Base-by-base conservation (phyloP, 1,140 invertebrate species). In the Spodoptera litura region DNA sequence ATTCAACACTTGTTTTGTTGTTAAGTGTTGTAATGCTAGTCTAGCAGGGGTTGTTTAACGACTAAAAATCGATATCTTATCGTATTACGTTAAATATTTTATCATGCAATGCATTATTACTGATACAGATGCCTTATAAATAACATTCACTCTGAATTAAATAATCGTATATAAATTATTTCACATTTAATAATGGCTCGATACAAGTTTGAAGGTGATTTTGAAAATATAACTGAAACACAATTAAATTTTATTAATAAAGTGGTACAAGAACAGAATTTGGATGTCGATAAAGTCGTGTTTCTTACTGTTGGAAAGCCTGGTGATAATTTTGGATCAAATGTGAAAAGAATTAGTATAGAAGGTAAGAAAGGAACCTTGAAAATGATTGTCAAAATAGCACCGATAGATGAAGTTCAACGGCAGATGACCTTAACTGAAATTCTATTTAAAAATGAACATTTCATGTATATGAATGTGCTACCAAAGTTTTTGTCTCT, bases 401-500 rank as follows among this genome's bases (percentile, higher is more conserved):
- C 71, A 61, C 56, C 68, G 0, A 12, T 2, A 52, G 12, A 12
- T 12, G 64, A 68, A 53, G 4, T 13, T 4, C 6, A 12, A 15
- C 64, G 51, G 20, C 20, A 20, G 2, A 13, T 13, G 56, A 6
- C 27, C 2, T 56, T 15, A 3, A 25, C 59, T 52, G 20, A 25
- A n/a, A 11, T 55, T 0, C n/a, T 79, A 3, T 78, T 78, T 38
- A 53, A 55, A 8, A 78, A 78, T 31, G 77, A 79, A 53, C 71
- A 79, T 6, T 25, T 53, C 4, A 74, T 79, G 71, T 79, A 95
- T 61, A 85, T 87, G n/a, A 49, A 83, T 58, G 66, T 90, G 2
- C 59, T 95, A 25, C 94, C 94, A 4, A 82, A 90, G 64, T 83
- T 89, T 2, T 20, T 77, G 4, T 56, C 87, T 12, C 83, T 94